Evolutionary conservation across 2,113 vertebrate species (phyloP).

Genomic region (Notarius lentiginosus): DNA sequence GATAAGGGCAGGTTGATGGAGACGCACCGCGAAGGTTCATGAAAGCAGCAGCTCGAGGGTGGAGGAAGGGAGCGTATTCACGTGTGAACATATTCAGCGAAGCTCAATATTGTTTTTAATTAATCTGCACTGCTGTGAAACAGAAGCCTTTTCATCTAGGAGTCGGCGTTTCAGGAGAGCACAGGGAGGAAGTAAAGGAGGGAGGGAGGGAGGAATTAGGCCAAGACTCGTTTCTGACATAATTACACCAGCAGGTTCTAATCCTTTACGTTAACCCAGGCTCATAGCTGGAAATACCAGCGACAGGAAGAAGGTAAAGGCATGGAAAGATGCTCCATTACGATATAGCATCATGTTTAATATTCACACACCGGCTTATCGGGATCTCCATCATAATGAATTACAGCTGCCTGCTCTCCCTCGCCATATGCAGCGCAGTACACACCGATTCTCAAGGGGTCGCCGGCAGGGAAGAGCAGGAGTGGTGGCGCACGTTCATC

Average conservation of each 20-base stretch:
- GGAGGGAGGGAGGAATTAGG: slow-evolving; percentile 19
- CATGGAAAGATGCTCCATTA: slow-evolving; percentile 1
- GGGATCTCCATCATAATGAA: slow-evolving; percentile 32
- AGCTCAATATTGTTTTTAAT: slow-evolving; percentile 52
- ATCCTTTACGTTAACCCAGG: slow-evolving; percentile 31
- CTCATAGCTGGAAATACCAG: not conserved
- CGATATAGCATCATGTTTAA: slow-evolving; percentile 22
- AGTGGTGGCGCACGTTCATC: no score
- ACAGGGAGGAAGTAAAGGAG: not conserved
- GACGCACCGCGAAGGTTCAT: slow-evolving; percentile 38
- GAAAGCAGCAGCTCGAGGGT: slow-evolving; percentile 24
- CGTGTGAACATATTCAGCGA: slow-evolving; percentile 37
- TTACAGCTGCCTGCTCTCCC: slow-evolving; percentile 33
- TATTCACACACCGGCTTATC: slow-evolving; percentile 28
- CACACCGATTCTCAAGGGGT: slow-evolving; percentile 7
- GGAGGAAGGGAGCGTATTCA: not conserved
- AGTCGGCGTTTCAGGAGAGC: not conserved
- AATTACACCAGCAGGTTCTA: slow-evolving; percentile 38
- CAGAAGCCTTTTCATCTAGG: slow-evolving; percentile 41
- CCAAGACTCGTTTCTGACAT: slow-evolving; percentile 45
- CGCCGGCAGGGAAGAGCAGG: not conserved
- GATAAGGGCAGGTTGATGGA: slow-evolving; percentile 31
- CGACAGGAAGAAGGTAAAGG: slow-evolving; percentile 23
- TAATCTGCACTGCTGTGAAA: slow-evolving; percentile 44
- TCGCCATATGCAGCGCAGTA: not conserved